Percentiles rank a stretch among this genome's conserved stretches.
These are phyloP conservation scores for Endotricha flammealis DNA, from an alignment of 2,888 invertebrate species.

Conservation along the genomic window DNA sequence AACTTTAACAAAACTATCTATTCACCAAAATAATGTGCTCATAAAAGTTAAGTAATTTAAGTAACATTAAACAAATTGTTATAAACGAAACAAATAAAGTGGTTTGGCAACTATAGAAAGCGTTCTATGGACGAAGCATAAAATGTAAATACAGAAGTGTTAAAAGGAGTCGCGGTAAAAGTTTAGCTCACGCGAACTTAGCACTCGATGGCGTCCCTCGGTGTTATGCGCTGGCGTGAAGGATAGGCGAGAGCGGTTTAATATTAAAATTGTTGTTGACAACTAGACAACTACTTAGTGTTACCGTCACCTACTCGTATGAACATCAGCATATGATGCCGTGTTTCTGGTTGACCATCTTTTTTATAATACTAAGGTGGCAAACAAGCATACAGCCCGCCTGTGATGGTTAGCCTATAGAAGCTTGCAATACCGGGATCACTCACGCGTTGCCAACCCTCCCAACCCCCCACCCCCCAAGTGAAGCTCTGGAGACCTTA, in stretches of 20 bases:
- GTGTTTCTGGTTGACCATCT: too few relatives aligned
- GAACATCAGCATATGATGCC: too few relatives aligned
- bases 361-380: too few relatives aligned
- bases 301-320: not conserved
- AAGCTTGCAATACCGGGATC: too few relatives aligned
- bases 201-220: conserved; percentile 46
- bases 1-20: too few relatives aligned
- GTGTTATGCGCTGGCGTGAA: conserved; percentile 22
- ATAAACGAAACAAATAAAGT: conserved; percentile 49
- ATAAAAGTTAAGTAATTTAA: not conserved
- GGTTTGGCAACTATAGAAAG: conserved; percentile 39
- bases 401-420: too few relatives aligned
- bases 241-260: conserved; percentile 11
- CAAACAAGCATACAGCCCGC: too few relatives aligned
- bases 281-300: not conserved
- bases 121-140: conserved; percentile 47
- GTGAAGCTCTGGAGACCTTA: too few relatives aligned
- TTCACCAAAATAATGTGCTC: too few relatives aligned
- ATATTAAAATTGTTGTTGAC: not conserved
- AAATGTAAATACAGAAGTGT: conserved; percentile 69
- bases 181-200: conserved; percentile 60
- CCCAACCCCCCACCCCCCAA: too few relatives aligned
- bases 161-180: conserved; percentile 59
- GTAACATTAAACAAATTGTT: conserved; percentile 7
- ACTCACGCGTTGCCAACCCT: too few relatives aligned